Base-by-base conservation (phyloP, 2,888 invertebrate genomes). In the Phymatocera aterrima region DNA sequence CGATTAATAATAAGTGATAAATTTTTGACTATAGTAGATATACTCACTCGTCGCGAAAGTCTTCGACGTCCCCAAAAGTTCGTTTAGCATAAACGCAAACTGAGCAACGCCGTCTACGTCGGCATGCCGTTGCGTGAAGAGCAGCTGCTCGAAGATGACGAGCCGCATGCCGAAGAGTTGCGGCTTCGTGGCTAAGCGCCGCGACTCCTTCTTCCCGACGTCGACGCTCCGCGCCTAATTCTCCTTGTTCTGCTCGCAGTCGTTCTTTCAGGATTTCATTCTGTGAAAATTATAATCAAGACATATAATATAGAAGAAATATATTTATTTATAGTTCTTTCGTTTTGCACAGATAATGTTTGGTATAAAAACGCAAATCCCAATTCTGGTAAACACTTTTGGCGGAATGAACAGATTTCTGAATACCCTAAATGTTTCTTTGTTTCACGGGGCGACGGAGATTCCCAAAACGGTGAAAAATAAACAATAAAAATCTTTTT, bases 51-150 rank as follows among this genome's bases (percentile, higher is more conserved):
- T 92, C 91, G 81, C 91, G 89, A 80, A 85, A 88, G 64, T 89
- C 89, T 34, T 91, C 90, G 82, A 92, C 91, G 83, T 93, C 93
- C 78, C 92, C 92, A 82, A 93, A 93, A 1, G 93, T 92, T 57
- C 92, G 91, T 83, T 92, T 92, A 1, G 93, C 93, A 83, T 94
- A 93, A 3, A 92, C 89, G 84, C 93, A 94, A 31, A 93, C 92
- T 5, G 93, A 93, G 83, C 93, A 94, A 83, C 93, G 92, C 83
- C 93, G 91, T 79, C 93, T 84, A 48, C 89, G 86, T 21, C 89
- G 86, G 78, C 90, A 90, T 51, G 89, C 85, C 0, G 89, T 90
- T 6, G 90, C 90, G 78, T 90, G 90, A 18, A 90, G 79, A 2
- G 90, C 90, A 3, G 89, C 88, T 0, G 90, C 89, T 15, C 87